Conservation (phyloP, 1,140 invertebrate genomes). For the Drosophila tristis region DNA sequence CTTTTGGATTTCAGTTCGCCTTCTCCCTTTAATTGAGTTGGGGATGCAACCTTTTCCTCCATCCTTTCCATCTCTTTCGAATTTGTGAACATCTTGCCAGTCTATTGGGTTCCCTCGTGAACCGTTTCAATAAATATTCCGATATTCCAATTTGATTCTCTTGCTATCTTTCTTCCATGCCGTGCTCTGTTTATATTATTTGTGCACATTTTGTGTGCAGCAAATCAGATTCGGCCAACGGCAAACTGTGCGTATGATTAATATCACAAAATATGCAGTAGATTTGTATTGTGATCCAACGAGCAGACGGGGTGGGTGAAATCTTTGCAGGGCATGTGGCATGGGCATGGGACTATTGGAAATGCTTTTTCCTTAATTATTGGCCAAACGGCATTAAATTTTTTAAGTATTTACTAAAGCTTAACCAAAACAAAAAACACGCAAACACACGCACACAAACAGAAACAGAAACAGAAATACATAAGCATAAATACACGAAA, state of each 20-base stretch:
- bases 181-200: slow-evolving; percentile 22
- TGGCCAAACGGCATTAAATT: slow-evolving; percentile 80
- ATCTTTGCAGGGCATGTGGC: neutral
- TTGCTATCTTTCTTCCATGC: slow-evolving; percentile 7
- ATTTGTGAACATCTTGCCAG: too few species aligned
- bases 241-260: slow-evolving; percentile 74
- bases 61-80: neutral
- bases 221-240: slow-evolving; percentile 28
- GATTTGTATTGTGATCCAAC: slow-evolving; percentile 25
- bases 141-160: too few species aligned
- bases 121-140: too few species aligned
- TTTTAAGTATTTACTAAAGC: slow-evolving; percentile 80
- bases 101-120: too few species aligned
- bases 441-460: neutral
- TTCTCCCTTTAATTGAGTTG: too few species aligned
- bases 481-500: neutral
- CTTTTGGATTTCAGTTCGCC: too few species aligned
- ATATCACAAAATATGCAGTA: slow-evolving; percentile 56
- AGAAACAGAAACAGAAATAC: too few species aligned
- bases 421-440: slow-evolving; percentile 69
- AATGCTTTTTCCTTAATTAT: slow-evolving; percentile 75
- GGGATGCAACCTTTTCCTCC: too few species aligned
- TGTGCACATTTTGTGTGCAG: slow-evolving; percentile 36
- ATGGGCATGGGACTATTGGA: slow-evolving; percentile 20
- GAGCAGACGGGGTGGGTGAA: neutral